Conservation (phyloP, 2,113 vertebrate species). For the Cynopterus brachyotis region DNA sequence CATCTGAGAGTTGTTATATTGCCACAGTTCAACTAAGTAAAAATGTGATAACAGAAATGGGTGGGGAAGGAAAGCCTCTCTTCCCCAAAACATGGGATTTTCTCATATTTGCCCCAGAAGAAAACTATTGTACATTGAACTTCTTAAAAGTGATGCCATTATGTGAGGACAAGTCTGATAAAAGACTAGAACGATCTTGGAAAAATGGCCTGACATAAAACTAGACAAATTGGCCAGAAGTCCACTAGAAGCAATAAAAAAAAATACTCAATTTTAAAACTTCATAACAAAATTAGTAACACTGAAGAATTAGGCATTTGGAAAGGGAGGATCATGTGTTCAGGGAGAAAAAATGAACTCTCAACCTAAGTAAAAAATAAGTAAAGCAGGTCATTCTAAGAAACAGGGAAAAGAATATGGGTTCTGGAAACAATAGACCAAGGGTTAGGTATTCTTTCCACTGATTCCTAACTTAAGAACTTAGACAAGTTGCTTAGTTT, state of each 20-base stretch:
- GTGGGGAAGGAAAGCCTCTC: background rate
- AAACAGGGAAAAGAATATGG: background rate
- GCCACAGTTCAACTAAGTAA: background rate
- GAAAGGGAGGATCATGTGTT: background rate
- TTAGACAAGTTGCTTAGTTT: background rate
- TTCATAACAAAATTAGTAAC: background rate
- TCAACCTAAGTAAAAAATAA: background rate
- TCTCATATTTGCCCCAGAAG: background rate
- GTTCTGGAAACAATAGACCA: background rate
- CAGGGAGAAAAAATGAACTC: background rate
- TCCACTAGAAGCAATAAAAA: background rate
- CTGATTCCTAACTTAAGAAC: slow-evolving; percentile 1
- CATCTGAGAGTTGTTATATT: too few relatives aligned
- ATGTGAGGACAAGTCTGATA: background rate
- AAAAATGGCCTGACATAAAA: background rate
- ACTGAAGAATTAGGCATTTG: background rate
- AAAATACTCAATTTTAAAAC: background rate
- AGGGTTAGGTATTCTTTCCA: background rate
- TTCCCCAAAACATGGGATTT: background rate
- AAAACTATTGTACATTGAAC: background rate
- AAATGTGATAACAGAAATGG: slow-evolving; percentile 9
- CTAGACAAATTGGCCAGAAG: background rate
- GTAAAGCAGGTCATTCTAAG: background rate
- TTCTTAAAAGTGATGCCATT: slow-evolving; percentile 28
- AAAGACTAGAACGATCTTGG: background rate